A percentile compares a stretch with the other conserved stretches of the same genome.
phyloP scores from a whole-genome alignment of 92 coral and sea anemone species.

The Siderastrea radians region DNA sequence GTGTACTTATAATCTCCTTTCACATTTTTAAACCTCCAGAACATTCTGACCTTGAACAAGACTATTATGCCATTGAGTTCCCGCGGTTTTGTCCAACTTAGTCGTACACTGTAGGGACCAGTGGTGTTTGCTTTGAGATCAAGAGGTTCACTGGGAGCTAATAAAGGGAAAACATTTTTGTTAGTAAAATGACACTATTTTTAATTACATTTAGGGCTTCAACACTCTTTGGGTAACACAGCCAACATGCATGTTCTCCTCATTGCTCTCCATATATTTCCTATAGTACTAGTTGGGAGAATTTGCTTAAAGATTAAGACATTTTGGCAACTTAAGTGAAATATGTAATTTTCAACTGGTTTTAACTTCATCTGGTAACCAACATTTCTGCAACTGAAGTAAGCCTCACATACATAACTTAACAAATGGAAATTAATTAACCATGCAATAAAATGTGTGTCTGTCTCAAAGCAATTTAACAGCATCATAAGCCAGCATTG shows the following conservation, averaged over 20 bases:
- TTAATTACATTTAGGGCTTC: background rate
- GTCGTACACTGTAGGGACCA: slow-evolving; percentile 37
- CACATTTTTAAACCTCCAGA: slow-evolving; percentile 60
- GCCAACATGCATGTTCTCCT: too few species aligned
- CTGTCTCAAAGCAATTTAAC: too few species aligned
- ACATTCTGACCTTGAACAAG: slow-evolving; percentile 47
- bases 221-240: background rate
- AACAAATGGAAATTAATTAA: too few species aligned
- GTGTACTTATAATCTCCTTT: slow-evolving; percentile 24
- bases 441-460: too few species aligned
- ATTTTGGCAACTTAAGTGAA: too few species aligned
- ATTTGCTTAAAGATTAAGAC: too few species aligned
- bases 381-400: background rate
- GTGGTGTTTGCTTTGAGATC: slow-evolving; percentile 52
- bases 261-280: too few species aligned
- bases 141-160: slow-evolving; percentile 75
- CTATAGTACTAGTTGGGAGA: too few species aligned
- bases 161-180: background rate
- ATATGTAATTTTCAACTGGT: background rate
- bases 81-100: slow-evolving; percentile 72
- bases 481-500: too few species aligned
- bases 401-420: background rate
- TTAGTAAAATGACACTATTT: background rate
- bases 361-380: background rate
- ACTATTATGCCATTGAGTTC: slow-evolving; percentile 63